Conservation (phyloP, 2,113 vertebrate genomes). For the Ptilorrhoa leucosticta region DNA sequence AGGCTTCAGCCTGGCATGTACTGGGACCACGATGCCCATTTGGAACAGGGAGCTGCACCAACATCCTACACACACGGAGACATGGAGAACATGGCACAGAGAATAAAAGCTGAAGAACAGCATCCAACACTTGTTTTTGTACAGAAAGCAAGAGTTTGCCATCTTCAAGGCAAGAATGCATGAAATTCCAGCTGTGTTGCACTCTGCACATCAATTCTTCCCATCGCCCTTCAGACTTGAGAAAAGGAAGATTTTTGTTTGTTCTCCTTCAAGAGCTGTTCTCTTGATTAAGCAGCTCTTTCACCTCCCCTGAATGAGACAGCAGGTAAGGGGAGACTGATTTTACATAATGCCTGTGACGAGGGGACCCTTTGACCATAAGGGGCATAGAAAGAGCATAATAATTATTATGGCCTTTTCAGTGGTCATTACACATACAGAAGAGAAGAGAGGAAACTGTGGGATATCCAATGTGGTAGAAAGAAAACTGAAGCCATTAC, state of each 20-base stretch:
- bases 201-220: background rate
- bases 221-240: accelerated
- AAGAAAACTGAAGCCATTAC: background rate
- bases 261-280: background rate
- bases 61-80: background rate
- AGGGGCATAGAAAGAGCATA: background rate
- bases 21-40: accelerated
- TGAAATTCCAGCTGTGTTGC: background rate
- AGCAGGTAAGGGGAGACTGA: background rate
- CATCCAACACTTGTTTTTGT: background rate
- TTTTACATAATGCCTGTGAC: background rate
- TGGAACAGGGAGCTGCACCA: background rate
- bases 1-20: accelerated
- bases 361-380: background rate
- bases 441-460: background rate
- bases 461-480: background rate
- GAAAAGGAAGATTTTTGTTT: background rate
- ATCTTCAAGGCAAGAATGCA: background rate
- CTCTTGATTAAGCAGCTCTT: background rate
- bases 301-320: background rate
- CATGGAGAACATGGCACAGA: background rate
- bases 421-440: background rate
- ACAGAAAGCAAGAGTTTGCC: background rate
- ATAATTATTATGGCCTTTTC: background rate
- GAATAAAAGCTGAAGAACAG: background rate